These are phyloP conservation scores for Ciconia nigra DNA, from an alignment of 2,797 vertebrate genomes.

Conservation along the genomic window DNA sequence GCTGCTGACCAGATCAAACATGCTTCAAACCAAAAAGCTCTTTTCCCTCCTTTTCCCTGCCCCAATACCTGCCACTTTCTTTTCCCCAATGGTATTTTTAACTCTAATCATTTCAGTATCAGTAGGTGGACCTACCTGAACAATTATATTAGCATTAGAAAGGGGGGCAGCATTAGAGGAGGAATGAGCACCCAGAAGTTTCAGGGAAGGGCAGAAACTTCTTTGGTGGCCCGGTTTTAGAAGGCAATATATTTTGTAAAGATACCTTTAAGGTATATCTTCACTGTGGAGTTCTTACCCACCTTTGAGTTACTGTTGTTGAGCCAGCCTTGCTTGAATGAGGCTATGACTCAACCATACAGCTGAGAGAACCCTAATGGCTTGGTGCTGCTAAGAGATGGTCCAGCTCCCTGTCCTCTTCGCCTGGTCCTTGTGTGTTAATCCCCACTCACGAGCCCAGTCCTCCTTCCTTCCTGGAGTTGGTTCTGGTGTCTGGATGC, in stretches of 20 bases:
- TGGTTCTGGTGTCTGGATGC: background rate
- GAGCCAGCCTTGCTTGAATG: background rate
- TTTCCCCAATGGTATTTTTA: background rate
- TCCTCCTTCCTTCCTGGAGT: background rate
- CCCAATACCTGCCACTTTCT: background rate
- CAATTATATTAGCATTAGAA: background rate
- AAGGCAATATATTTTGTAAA: background rate
- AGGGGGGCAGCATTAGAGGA: background rate
- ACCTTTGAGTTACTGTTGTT: background rate
- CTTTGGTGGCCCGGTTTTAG: background rate
- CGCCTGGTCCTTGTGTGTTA: background rate
- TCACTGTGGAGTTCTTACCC: background rate
- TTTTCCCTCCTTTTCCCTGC: background rate
- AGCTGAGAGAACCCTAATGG: background rate
- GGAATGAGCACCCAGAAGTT: background rate
- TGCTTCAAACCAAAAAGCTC: background rate
- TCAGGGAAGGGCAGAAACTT: background rate
- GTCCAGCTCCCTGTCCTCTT: background rate
- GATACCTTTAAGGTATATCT: background rate
- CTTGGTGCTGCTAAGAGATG: background rate
- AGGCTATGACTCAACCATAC: accelerated
- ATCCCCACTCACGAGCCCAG: background rate
- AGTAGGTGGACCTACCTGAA: background rate
- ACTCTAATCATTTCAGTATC: background rate
- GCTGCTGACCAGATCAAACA: background rate